phyloP scores from a whole-genome alignment of 2,888 invertebrate genomes.

The Ennomos quercinarius region DNA sequence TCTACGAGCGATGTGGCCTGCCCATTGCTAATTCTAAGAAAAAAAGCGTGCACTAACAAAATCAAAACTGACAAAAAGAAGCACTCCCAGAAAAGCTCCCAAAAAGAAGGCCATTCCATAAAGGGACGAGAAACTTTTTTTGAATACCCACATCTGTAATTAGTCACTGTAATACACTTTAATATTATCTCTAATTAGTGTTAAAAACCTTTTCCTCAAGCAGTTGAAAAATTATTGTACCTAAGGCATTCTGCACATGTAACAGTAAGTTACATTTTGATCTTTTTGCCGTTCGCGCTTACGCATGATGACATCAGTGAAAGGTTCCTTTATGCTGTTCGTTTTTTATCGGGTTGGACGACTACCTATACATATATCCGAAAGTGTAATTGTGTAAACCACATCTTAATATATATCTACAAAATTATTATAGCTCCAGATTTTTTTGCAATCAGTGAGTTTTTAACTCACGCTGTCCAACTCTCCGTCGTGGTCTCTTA shows the following conservation, averaged over 20 bases:
- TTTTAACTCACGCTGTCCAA: no score
- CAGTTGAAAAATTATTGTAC: conserved; percentile 14
- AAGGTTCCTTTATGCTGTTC: conserved; percentile 17
- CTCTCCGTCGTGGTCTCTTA: no score
- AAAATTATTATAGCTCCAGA: no score
- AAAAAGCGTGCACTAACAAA: no score
- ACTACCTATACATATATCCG: no score
- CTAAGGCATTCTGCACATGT: conserved; percentile 7
- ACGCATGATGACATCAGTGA: conserved; percentile 33
- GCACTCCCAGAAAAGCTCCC: not conserved
- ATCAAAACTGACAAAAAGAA: no score
- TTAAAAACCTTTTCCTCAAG: conserved; percentile 13
- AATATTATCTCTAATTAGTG: no score
- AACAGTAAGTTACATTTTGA: conserved; percentile 9
- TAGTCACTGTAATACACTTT: conserved; percentile 31
- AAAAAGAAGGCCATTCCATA: conserved; percentile 6
- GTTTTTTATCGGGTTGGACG: not conserved
- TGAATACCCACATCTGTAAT: conserved; percentile 32
- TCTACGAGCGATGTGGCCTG: no score
- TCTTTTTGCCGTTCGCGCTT: conserved; percentile 16
- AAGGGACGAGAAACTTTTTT: conserved; percentile 23
- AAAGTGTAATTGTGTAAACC: no score
- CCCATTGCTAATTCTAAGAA: no score
- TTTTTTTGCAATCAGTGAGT: no score
- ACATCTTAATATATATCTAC: no score